Base-by-base conservation (phyloP, 2,113 vertebrate species). In the Psammodynastes pulverulentus region DNA sequence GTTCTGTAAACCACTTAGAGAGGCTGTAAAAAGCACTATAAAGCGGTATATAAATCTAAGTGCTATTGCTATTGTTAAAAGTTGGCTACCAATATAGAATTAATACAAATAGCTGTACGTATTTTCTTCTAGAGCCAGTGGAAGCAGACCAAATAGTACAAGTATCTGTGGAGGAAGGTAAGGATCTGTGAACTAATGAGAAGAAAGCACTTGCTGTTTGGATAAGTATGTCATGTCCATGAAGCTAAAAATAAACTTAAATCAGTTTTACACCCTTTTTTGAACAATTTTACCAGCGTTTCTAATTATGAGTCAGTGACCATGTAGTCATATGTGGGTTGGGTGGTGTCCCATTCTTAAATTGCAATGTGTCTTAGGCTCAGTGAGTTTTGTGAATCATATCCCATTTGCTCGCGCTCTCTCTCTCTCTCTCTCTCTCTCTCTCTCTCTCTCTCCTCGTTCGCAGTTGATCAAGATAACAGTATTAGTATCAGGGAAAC, bases 161-260 rank as follows among this genome's bases (percentile, higher is more conserved):
- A 93, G 94, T 84, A 84, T 92, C 97, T 62, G 89, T 95, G 89
- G 96, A 94, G 84, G 96, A 94, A 96, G 97, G 98, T 98, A 95
- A 95, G 93, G 89, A 9, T 89, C 92, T 84, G 5, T 39, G 45
- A 39, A 43, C 43, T 26, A 53, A 39, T 43, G 43, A 23, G 13
- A 34, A 29, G 5, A 53, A 84, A 46, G 3, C 62, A 84, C 26
- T 89, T 84, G 43, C 88, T 29, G 23, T 48, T 89, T 93, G 54
- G 72, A 90, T 26, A 84, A 9, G 26, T 5, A 9, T 88, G 34
- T 12, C 6, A 4, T 72, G 19, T 48, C 34, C 26, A 54, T 34
- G 58, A 48, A 93, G 15, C 9, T 15, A 84, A 87, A 90, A 8
- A 51, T 91, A 12, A 53, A 24, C 17, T 15, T 52, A 91, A 6